Percentiles rank a stretch among this genome's conserved stretches.
phyloP scores from a whole-genome alignment of 2,113 vertebrate species.

The Microcebus murinus region DNA sequence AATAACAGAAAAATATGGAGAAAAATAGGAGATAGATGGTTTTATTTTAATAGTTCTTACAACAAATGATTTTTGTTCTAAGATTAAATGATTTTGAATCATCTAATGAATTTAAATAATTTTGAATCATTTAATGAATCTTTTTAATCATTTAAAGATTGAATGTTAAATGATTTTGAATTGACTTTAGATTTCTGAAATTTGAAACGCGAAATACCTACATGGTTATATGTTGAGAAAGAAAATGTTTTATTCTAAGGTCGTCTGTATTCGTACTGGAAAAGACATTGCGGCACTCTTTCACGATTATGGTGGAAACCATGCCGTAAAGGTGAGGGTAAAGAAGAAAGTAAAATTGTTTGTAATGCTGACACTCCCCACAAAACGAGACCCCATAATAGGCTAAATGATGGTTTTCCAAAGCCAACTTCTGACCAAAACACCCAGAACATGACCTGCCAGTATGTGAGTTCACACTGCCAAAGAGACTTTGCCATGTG shows the following conservation, averaged over 20 bases:
- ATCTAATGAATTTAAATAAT: too few relatives aligned
- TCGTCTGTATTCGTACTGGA: background rate
- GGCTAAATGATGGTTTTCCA: background rate
- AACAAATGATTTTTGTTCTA: background rate
- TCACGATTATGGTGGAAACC: background rate
- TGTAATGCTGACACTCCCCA: background rate
- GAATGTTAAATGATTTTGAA: background rate
- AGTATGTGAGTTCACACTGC: background rate
- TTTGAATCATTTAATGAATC: too few relatives aligned
- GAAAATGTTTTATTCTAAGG: background rate
- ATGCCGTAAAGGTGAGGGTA: background rate
- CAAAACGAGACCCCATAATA: background rate
- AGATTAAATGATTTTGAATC: background rate
- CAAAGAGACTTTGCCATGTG: background rate
- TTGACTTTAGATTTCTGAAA: background rate
- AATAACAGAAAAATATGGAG: background rate
- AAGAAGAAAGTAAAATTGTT: background rate
- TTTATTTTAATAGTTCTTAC: background rate
- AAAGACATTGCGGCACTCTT: fast-evolving
- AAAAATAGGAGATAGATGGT: background rate
- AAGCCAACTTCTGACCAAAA: background rate
- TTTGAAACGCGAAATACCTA: too few relatives aligned
- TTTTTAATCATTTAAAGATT: too few relatives aligned
- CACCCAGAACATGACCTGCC: background rate
- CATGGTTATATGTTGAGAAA: background rate